Evolutionary conservation across 2,797 vertebrate genomes (phyloP).

Genomic region (Podarcis siculus): DNA sequence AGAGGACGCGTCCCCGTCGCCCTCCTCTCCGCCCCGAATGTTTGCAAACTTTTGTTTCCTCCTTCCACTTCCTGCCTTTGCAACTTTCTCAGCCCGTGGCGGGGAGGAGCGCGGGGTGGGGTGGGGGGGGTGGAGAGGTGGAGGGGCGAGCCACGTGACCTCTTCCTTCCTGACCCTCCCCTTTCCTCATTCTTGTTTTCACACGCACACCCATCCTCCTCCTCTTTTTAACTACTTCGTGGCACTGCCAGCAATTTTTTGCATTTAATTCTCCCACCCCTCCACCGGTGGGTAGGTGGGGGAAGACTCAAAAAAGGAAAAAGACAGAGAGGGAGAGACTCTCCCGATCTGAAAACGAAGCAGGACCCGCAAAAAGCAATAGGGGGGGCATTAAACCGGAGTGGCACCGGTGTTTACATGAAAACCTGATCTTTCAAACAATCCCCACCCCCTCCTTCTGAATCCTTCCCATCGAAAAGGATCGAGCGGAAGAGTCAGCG

Average conservation of each 20-base stretch:
- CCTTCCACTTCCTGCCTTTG: constrained; percentile 26
- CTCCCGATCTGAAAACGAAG: too few relatives aligned
- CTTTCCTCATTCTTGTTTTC: neutral
- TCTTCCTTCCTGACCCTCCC: neutral
- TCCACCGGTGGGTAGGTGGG: too few relatives aligned
- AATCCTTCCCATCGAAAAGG: neutral
- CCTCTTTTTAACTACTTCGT: neutral
- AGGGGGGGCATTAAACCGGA: neutral
- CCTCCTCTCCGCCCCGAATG: too few relatives aligned
- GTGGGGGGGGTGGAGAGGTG: neutral
- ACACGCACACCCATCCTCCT: neutral
- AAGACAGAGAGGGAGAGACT: too few relatives aligned
- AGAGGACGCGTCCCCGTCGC: neutral
- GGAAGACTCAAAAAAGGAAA: too few relatives aligned
- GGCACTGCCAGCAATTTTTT: too few relatives aligned
- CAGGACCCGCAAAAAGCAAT: neutral
- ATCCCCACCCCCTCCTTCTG: too few relatives aligned
- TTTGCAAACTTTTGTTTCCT: constrained; percentile 10
- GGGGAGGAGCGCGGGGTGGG: neutral
- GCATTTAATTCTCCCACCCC: too few relatives aligned
- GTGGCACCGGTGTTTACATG: neutral
- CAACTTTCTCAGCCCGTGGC: constrained; percentile 7
- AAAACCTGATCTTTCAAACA: neutral
- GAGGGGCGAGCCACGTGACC: neutral
- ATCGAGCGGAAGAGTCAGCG: neutral